Evolutionary conservation across 2,888 invertebrate genomes (phyloP).

Genomic region (Tetrapedia diversipes): DNA sequence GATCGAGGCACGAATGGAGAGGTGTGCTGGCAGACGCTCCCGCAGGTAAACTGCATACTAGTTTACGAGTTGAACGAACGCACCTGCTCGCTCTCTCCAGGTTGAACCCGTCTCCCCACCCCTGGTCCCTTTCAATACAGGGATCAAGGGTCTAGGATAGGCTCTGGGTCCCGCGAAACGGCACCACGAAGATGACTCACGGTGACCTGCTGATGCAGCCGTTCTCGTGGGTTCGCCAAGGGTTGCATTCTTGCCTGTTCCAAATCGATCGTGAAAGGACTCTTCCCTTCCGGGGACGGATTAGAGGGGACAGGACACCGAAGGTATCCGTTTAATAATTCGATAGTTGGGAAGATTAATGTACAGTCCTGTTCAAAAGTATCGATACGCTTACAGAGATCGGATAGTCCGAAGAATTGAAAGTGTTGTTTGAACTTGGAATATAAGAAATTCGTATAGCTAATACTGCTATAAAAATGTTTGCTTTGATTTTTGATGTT

Average conservation of each 20-base stretch:
- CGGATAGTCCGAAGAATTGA: no score
- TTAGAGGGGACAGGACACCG: no score
- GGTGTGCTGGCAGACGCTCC: slow-evolving; percentile 29
- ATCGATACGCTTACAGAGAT: no score
- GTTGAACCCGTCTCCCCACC: slow-evolving; percentile 31
- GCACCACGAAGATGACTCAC: background rate
- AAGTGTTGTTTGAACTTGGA: no score
- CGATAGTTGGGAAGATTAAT: no score
- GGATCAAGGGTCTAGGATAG: slow-evolving; percentile 33
- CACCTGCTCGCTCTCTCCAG: slow-evolving; percentile 53
- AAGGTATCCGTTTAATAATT: no score
- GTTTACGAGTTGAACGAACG: slow-evolving; percentile 55
- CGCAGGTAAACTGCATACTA: slow-evolving; percentile 52
- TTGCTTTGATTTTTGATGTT: no score
- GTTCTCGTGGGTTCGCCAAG: background rate
- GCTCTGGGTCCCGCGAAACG: background rate
- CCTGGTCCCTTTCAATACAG: slow-evolving; percentile 4
- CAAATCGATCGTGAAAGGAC: background rate
- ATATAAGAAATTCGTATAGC: no score
- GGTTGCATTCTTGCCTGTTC: background rate
- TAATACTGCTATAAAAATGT: no score
- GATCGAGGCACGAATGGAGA: background rate
- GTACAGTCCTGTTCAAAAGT: no score
- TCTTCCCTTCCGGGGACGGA: no score
- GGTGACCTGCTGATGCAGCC: background rate